These are phyloP conservation scores for Caenorhabditis sp. DNA, from an alignment of 2,888 invertebrate genomes.

Conservation along the genomic window DNA sequence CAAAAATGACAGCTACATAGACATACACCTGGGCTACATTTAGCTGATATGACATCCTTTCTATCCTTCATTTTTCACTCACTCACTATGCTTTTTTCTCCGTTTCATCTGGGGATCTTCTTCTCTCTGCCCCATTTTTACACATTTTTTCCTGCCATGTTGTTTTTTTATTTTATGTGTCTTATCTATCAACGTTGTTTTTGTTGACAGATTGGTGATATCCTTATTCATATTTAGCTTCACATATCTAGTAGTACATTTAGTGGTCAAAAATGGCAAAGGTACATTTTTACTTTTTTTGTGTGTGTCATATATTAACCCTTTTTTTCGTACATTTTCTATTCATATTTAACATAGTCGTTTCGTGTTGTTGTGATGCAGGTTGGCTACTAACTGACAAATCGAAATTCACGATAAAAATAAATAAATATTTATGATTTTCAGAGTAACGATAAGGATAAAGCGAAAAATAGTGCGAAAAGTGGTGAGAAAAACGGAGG, in stretches of 20 bases:
- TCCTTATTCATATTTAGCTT: too few relatives aligned
- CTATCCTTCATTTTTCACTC: constrained; percentile 9
- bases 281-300: not conserved
- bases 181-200: not conserved
- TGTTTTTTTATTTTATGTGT: not conserved
- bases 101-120: not conserved
- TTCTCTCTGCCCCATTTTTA: constrained; percentile 1
- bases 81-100: not conserved
- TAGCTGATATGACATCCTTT: constrained; percentile 10
- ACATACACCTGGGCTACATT: not conserved
- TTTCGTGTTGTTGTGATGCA: too few relatives aligned
- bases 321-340: not conserved
- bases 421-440: not conserved
- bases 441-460: not conserved
- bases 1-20: too few relatives aligned
- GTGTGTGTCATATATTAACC: not conserved
- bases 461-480: not conserved
- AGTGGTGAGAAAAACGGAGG: not conserved
- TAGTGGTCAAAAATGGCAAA: too few relatives aligned
- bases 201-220: too few relatives aligned
- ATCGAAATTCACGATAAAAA: too few relatives aligned
- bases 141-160: not conserved
- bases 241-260: too few relatives aligned
- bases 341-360: too few relatives aligned
- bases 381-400: too few relatives aligned